Evolutionary conservation across 2,797 vertebrate species (phyloP).

Genomic region (Buphagus erythrorhynchus): DNA sequence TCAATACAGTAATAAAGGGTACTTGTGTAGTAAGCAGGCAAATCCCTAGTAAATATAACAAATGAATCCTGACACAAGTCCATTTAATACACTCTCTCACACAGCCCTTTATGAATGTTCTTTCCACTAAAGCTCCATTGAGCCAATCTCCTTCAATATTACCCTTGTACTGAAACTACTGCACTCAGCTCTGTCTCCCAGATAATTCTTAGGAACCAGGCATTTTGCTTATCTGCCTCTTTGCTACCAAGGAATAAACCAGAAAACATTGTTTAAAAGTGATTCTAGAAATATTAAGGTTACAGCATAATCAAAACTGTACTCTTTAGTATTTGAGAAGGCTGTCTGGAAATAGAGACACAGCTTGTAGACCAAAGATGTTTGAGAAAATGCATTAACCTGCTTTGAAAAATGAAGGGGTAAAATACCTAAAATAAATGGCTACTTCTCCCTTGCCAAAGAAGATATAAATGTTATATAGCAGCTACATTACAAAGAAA

Average conservation of each 20-base stretch:
- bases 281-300: neutral
- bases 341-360: neutral
- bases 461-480: fast-evolving
- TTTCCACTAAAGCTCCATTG: neutral
- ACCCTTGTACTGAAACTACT: neutral
- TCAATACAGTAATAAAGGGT: neutral
- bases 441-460: neutral
- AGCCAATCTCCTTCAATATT: neutral
- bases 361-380: neutral
- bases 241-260: neutral
- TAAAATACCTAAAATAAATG: neutral
- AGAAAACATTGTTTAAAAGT: neutral
- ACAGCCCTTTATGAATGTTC: neutral
- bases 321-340: neutral
- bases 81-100: neutral
- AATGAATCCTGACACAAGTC: slow-evolving; percentile 23
- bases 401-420: neutral
- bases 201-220: neutral
- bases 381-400: neutral
- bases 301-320: neutral
- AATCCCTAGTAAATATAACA: slow-evolving; percentile 2
- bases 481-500: neutral
- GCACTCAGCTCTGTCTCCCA: neutral
- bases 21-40: neutral
- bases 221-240: neutral